A percentile compares a stretch with the other conserved stretches of the same genome.
These are phyloP conservation scores for Mus caroli DNA, from an alignment of 2,797 vertebrate species.

Conservation along the genomic window DNA sequence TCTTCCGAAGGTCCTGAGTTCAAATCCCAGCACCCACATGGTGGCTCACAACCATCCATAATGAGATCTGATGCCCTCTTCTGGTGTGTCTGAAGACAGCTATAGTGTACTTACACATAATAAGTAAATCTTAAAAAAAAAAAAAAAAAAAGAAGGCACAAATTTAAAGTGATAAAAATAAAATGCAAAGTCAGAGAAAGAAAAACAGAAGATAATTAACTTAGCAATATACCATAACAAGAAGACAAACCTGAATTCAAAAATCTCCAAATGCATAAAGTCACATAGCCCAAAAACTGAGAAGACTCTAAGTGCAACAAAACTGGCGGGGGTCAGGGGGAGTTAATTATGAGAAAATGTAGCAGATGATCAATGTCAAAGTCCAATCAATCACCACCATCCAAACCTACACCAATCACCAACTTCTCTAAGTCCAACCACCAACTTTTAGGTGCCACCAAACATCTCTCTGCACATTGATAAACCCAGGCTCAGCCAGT, in stretches of 20 bases:
- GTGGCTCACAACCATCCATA: too few relatives aligned
- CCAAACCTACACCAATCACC: neutral
- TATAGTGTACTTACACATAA: too few relatives aligned
- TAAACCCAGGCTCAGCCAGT: neutral
- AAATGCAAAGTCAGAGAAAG: neutral
- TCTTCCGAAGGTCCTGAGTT: too few relatives aligned
- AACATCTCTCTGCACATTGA: neutral
- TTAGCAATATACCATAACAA: neutral
- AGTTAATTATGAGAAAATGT: too few relatives aligned
- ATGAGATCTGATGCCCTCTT: too few relatives aligned
- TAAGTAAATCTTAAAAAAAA: neutral
- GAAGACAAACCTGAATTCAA: neutral
- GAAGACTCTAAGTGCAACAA: neutral
- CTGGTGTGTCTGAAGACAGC: too few relatives aligned
- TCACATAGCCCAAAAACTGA: neutral
- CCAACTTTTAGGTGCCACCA: neutral
- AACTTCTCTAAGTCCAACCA: neutral
- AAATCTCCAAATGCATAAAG: neutral
- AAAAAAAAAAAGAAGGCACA: neutral
- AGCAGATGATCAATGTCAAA: neutral
- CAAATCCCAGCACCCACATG: too few relatives aligned
- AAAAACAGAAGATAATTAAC: neutral
- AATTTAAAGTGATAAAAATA: neutral
- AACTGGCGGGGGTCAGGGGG: neutral
- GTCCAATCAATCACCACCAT: neutral